These are phyloP conservation scores for Lates japonicus DNA, from an alignment of 2,797 vertebrate genomes.

Conservation along the genomic window DNA sequence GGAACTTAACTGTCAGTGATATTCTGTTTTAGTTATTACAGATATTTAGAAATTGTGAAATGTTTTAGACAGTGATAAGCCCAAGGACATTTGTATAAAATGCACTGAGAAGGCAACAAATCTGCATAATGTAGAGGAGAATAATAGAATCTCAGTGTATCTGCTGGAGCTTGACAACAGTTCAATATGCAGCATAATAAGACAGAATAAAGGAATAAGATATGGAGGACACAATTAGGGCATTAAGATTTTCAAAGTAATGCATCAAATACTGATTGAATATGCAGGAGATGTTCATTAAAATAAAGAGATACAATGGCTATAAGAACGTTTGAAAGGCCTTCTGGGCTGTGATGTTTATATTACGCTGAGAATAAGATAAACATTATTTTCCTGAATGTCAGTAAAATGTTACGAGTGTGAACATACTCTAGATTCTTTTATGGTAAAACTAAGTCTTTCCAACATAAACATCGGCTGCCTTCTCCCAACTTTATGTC, in stretches of 20 bases:
- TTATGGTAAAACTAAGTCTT: background rate
- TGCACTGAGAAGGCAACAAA: background rate
- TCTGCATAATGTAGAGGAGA: background rate
- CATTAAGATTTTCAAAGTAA: background rate
- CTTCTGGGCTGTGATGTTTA: background rate
- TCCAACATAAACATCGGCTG: background rate
- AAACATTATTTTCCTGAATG: slow-evolving; percentile 11
- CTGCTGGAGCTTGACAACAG: slow-evolving; percentile 17
- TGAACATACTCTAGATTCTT: background rate
- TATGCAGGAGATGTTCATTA: slow-evolving; percentile 8
- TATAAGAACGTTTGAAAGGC: background rate
- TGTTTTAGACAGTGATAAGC: background rate
- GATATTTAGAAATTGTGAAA: background rate
- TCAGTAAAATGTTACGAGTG: background rate
- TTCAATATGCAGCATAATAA: background rate
- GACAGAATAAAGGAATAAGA: background rate
- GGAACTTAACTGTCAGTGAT: background rate
- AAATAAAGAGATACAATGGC: background rate
- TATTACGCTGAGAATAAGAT: background rate
- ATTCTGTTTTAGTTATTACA: background rate
- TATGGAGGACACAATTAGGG: background rate
- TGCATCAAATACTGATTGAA: background rate
- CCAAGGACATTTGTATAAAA: background rate
- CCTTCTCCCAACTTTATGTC: slow-evolving; percentile 15
- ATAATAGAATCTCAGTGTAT: background rate